A percentile compares a stretch with the other conserved stretches of the same genome.
phyloP scores from a whole-genome alignment of 2,113 vertebrate species.

The Hypanus sabinus region DNA sequence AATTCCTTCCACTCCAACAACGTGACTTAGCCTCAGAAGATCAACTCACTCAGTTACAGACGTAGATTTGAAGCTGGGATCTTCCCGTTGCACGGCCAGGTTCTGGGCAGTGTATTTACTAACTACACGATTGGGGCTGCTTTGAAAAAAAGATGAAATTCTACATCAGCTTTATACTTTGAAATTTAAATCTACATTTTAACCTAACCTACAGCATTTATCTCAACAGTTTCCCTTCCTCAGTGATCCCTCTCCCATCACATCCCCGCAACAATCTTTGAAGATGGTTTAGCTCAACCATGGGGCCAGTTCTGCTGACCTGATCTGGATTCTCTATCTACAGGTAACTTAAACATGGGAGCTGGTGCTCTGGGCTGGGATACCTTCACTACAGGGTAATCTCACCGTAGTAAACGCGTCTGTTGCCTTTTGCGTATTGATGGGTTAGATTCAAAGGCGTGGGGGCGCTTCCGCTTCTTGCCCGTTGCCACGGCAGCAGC shows the following conservation, averaged over 20 bases:
- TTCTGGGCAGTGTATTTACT: constrained; percentile 32
- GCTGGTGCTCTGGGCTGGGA: not conserved
- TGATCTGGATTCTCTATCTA: not conserved
- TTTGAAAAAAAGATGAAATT: constrained; percentile 29
- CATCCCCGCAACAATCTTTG: not conserved
- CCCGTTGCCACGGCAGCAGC: constrained; percentile 94
- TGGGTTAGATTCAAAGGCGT: constrained; percentile 94
- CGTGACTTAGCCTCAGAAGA: constrained; percentile 30
- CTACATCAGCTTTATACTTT: constrained; percentile 25
- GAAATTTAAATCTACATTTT: not conserved
- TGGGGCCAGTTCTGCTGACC: not conserved
- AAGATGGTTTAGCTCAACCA: not conserved
- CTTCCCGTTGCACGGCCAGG: constrained; percentile 23
- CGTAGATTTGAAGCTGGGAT: constrained; percentile 19
- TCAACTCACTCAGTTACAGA: constrained; percentile 33
- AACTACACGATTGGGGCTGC: constrained; percentile 24
- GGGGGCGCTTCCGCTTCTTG: constrained; percentile 90
- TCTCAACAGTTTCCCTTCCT: not conserved
- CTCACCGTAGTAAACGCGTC: constrained; percentile 87
- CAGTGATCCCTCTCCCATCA: not conserved
- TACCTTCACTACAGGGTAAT: fast-evolving
- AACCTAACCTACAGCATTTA: not conserved
- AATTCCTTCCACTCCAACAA: constrained; percentile 27
- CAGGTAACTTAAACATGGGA: not conserved
- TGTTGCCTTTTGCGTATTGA: constrained; percentile 96